Evolutionary conservation across 2,888 invertebrate species (phyloP).

Genomic region (Clunio marinus): DNA sequence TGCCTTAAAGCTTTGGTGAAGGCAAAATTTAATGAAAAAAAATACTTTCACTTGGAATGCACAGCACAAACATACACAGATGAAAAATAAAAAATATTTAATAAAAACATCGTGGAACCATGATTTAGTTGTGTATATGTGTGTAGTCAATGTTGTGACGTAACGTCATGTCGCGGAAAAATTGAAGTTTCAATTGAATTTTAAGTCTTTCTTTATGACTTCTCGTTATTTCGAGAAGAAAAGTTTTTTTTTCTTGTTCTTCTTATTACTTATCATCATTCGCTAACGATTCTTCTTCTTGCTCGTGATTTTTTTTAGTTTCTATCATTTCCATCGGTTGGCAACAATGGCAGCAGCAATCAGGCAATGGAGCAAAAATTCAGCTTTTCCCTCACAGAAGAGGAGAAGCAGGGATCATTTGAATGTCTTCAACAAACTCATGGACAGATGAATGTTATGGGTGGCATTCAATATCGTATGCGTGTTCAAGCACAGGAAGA

Average conservation of each 20-base stretch:
- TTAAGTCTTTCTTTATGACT: constrained; percentile 6
- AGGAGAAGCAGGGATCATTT: constrained; percentile 82
- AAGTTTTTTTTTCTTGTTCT: no score
- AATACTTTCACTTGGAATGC: constrained; percentile 37
- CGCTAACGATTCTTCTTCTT: constrained; percentile 33
- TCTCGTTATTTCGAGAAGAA: no score
- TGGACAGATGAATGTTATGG: constrained; percentile 73
- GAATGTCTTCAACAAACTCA: constrained; percentile 79
- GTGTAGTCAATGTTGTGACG: constrained; percentile 20
- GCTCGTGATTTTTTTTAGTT: constrained; percentile 57
- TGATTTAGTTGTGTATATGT: constrained; percentile 22
- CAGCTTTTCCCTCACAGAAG: constrained; percentile 59
- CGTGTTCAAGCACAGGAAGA: constrained; percentile 93
- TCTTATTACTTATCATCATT: no score
- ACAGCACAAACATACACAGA: constrained; percentile 26
- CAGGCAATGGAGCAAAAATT: constrained; percentile 46
- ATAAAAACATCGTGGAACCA: neutral
- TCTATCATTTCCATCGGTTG: constrained; percentile 68
- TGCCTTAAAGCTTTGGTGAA: no score
- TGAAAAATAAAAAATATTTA: neutral
- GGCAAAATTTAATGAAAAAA: constrained; percentile 17
- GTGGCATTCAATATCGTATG: constrained; percentile 81
- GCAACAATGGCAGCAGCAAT: constrained; percentile 42
- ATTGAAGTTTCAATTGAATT: constrained; percentile 35
- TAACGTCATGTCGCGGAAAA: constrained; percentile 35